phyloP scores from a whole-genome alignment of 2,113 vertebrate genomes.

The Rhynchomys soricoides region DNA sequence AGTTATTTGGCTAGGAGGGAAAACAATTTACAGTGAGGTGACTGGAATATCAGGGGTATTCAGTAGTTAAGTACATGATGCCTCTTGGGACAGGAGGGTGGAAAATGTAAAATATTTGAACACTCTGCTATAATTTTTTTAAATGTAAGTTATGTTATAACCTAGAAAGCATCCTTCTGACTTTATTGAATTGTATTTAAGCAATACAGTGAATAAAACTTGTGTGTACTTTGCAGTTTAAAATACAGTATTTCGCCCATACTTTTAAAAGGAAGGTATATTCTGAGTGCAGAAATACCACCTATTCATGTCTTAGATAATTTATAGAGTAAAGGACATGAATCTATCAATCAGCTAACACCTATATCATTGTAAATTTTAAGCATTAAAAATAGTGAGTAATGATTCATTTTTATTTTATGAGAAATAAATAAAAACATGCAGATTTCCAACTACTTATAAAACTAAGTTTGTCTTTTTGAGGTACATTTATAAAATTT shows the following conservation, averaged over 20 bases:
- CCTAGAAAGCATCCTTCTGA: slow-evolving; percentile 30
- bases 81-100: slow-evolving; percentile 68
- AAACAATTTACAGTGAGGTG: slow-evolving; percentile 84
- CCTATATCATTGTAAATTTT: neutral
- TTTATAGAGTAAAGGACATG: neutral
- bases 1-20: slow-evolving; percentile 83
- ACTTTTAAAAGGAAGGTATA: neutral
- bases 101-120: slow-evolving; percentile 63
- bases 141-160: slow-evolving; percentile 69
- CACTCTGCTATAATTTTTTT: slow-evolving; percentile 54
- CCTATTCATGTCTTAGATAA: neutral
- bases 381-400: neutral
- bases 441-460: neutral
- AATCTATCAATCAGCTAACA: neutral
- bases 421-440: neutral
- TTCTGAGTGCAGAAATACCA: neutral
- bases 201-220: neutral
- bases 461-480: slow-evolving; percentile 3
- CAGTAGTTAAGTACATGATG: slow-evolving; percentile 83
- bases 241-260: neutral
- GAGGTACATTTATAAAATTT: neutral
- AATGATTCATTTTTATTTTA: neutral
- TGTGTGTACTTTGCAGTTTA: neutral
- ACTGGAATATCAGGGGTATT: slow-evolving; percentile 82
- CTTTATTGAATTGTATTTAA: neutral